A percentile compares a stretch with the other conserved stretches of the same genome.
These are phyloP conservation scores for Glyptemys insculpta DNA, from an alignment of 2,797 vertebrate species.

Conservation along the genomic window DNA sequence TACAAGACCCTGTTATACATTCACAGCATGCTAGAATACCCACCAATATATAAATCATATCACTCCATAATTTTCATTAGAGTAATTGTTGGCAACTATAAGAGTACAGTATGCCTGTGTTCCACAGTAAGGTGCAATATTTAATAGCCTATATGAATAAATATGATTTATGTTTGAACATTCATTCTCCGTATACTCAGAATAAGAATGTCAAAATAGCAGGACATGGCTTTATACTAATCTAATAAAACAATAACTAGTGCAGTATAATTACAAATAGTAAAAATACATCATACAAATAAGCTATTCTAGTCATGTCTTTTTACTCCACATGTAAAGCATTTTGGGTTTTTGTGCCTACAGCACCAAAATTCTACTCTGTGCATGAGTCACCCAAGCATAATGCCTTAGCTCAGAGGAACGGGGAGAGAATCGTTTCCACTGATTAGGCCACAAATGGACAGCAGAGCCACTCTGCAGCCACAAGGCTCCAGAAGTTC, in stretches of 20 bases:
- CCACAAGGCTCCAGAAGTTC: not conserved
- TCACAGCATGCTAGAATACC: not conserved
- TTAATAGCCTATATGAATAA: not conserved
- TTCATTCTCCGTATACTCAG: not conserved
- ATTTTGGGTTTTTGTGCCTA: rapidly evolving
- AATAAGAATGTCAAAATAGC: not conserved
- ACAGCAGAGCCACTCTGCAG: not conserved
- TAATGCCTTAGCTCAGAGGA: not conserved
- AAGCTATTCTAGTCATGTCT: not conserved
- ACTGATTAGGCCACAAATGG: rapidly evolving
- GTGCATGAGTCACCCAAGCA: not conserved
- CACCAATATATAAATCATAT: not conserved
- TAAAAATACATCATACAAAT: not conserved
- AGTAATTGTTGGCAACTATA: not conserved
- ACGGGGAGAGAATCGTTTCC: not conserved
- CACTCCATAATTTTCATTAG: not conserved
- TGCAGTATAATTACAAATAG: not conserved
- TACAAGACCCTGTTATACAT: not conserved
- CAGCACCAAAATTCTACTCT: not conserved
- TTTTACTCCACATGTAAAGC: rapidly evolving
- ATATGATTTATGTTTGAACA: not conserved
- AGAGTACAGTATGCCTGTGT: not conserved
- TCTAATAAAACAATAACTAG: not conserved
- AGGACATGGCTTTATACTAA: not conserved
- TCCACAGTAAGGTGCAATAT: not conserved